Base-by-base conservation (phyloP, 1,140 invertebrate genomes). In the Halictus rubicundus region DNA sequence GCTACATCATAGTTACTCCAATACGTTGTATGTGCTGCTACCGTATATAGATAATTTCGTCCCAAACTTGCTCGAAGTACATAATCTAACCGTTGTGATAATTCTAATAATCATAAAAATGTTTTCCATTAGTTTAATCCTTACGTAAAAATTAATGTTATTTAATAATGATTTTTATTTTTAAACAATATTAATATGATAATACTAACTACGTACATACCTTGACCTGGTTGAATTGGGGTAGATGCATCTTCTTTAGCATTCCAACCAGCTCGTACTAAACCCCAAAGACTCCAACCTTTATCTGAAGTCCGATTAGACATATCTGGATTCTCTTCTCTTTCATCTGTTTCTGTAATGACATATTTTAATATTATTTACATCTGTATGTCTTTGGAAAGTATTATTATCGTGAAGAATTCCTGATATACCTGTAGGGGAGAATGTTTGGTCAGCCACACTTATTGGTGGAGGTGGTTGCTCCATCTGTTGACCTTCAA, bases 1-100 rank as follows among this genome's bases (percentile, higher is more conserved):
- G 95, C 96, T 9, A 96, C 94, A 85, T 96, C 96, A 46, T 94
- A 94, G 85, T 95, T 96, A 82, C 90, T 94, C 96, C 96, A 96
- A 90, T 96, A 96, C 19, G 94, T 94, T 1, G 95, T 96, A 86
- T 96, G 96, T 3, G 95, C 95, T 64, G 95, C 95, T 32, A 96
- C 91, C 19, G 95, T 94, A 42, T 95, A 94, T 21, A 96, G 92
- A 88, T 96, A 96, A 86, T 94, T 95, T 79, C 94, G 89, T 59
- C 94, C 93, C 91, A 94, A 89, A 71, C 93, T 92, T 66, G 95
- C 94, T 81, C 94, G 93, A 70, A 96, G 89, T 69, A 95, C 94
- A 88, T 95, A 96, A 90, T 96, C 96, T 78, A 96, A 89, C 75
- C 96, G 94, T 84, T 95, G 94, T 70, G 95, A 92, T 86, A 96